Evolutionary conservation across 2,888 invertebrate genomes (phyloP).

Genomic region (Philaethria dido): DNA sequence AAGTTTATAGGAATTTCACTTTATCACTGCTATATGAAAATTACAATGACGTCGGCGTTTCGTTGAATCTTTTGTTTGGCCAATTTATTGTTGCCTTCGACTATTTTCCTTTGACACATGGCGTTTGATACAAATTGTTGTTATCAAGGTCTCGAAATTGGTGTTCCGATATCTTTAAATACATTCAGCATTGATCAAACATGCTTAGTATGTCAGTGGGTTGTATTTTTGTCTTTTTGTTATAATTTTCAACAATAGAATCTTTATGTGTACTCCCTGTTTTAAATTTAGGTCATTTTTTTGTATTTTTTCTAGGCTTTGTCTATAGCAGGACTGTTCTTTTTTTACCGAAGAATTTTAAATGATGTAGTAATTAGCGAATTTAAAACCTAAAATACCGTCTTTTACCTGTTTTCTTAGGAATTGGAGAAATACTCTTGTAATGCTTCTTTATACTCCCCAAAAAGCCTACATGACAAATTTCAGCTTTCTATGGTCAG

Average conservation of each 20-base stretch:
- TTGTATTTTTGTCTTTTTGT: not conserved
- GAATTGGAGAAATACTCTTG: too few species aligned
- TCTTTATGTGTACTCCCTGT: too few species aligned
- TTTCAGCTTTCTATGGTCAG: too few species aligned
- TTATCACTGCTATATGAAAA: constrained; percentile 22
- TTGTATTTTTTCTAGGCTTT: not conserved
- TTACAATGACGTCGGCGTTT: constrained; percentile 23
- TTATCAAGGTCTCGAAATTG: constrained; percentile 19
- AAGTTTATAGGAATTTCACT: constrained; percentile 9
- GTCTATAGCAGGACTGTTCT: too few species aligned
- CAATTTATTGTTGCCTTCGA: constrained; percentile 23
- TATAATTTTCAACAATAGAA: not conserved
- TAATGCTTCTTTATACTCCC: too few species aligned
- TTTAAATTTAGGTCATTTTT: not conserved
- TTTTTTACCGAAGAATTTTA: too few species aligned
- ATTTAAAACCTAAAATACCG: too few species aligned
- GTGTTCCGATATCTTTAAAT: constrained; percentile 11
- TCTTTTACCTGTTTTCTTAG: too few species aligned
- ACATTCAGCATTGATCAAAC: constrained; percentile 8
- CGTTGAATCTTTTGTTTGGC: constrained; percentile 12
- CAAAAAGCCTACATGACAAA: too few species aligned
- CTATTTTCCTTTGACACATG: constrained; percentile 23
- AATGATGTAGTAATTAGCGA: too few species aligned
- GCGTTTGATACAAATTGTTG: constrained; percentile 13
- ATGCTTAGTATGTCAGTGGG: constrained; percentile 7